A percentile compares a stretch with the other conserved stretches of the same genome.
Evolutionary conservation across 2,888 invertebrate species (phyloP).

Genomic region (Notodonta dromedarius): DNA sequence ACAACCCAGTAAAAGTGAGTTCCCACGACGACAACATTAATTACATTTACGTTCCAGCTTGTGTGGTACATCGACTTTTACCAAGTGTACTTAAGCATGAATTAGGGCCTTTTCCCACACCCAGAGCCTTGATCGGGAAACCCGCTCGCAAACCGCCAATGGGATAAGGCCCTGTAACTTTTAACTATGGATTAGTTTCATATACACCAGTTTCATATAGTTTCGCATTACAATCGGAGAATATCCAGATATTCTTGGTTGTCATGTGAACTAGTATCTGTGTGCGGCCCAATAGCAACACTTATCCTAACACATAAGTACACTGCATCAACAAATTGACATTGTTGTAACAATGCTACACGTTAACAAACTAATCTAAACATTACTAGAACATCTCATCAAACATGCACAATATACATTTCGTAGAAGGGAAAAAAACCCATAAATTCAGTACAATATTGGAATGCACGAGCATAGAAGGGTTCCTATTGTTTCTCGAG

Average conservation of each 20-base stretch:
- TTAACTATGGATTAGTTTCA: too few species aligned
- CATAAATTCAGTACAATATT: conserved; percentile 45
- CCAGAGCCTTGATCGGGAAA: too few species aligned
- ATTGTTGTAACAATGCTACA: conserved; percentile 48
- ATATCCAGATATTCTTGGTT: conserved; percentile 1
- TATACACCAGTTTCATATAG: too few species aligned
- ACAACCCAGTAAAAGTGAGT: too few species aligned
- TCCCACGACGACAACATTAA: too few species aligned
- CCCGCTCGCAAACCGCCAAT: too few species aligned
- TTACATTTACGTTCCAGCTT: too few species aligned
- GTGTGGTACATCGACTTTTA: too few species aligned
- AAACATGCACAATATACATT: conserved; percentile 24
- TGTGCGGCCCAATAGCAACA: conserved; percentile 7
- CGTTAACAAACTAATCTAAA: conserved; percentile 17
- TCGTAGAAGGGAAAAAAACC: conserved; percentile 22
- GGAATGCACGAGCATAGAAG: conserved; percentile 50
- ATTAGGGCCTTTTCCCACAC: too few species aligned
- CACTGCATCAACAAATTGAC: conserved; percentile 47
- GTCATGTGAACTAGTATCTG: not conserved
- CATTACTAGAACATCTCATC: conserved; percentile 10
- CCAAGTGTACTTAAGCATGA: too few species aligned
- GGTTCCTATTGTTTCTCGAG: conserved; percentile 6
- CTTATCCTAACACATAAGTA: conserved; percentile 16
- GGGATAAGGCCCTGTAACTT: too few species aligned
- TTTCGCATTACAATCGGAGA: not conserved